These are phyloP conservation scores for Hapalemur alaotrensis DNA, from an alignment of 2,797 vertebrate genomes.

Conservation along the genomic window DNA sequence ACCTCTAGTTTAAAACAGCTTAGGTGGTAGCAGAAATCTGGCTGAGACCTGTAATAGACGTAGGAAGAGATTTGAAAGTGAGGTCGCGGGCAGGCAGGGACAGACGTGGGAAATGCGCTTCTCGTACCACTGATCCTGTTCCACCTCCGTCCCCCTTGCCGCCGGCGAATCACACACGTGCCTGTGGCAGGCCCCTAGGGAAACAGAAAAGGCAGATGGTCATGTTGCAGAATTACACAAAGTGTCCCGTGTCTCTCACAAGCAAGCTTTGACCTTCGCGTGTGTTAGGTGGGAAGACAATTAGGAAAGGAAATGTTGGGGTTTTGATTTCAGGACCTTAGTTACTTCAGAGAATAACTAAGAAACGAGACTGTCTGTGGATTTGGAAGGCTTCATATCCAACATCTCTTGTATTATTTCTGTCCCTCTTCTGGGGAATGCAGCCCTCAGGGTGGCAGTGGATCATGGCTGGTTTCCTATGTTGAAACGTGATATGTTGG, in stretches of 20 bases:
- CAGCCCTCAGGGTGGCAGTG: background rate
- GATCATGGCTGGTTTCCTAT: background rate
- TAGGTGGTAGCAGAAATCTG: background rate
- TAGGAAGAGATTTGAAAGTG: background rate
- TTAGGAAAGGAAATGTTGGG: background rate
- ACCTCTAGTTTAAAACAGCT: background rate
- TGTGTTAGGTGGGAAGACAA: background rate
- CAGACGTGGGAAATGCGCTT: background rate
- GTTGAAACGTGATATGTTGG: background rate
- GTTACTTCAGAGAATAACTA: background rate
- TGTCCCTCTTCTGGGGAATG: background rate
- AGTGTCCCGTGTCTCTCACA: background rate
- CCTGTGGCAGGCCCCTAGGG: background rate
- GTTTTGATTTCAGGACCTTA: background rate
- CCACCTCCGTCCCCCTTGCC: background rate
- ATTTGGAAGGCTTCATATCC: fast-evolving
- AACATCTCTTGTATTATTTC: background rate
- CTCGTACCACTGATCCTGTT: background rate
- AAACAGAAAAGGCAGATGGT: background rate
- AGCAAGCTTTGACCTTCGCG: background rate
- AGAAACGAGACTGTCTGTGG: background rate
- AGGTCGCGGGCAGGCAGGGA: background rate
- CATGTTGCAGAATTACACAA: background rate
- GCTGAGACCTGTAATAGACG: background rate
- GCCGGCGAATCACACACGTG: background rate